These are phyloP conservation scores for Arothron firmamentum DNA, from an alignment of 2,113 vertebrate species.

Conservation along the genomic window DNA sequence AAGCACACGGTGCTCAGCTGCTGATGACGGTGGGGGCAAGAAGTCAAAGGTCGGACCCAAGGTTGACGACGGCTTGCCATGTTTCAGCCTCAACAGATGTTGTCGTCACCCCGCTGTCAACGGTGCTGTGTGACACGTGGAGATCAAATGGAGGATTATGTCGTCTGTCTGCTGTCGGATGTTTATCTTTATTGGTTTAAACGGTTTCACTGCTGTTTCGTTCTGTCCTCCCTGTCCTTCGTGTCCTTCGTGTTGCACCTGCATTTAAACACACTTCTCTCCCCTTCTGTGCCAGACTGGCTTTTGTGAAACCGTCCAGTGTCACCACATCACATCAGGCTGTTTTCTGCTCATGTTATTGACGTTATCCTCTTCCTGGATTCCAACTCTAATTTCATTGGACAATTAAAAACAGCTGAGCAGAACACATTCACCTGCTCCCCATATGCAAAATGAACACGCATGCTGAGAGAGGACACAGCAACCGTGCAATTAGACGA, in stretches of 20 bases:
- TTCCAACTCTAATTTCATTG: no score
- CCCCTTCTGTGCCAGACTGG: no score
- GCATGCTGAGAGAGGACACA: constrained; percentile 3
- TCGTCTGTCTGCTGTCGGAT: no score
- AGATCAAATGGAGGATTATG: constrained; percentile 45
- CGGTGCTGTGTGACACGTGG: constrained; percentile 21
- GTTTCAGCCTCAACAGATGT: constrained; percentile 38
- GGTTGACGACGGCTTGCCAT: constrained; percentile 53
- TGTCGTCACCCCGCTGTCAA: constrained; percentile 31
- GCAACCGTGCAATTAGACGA: constrained; percentile 17
- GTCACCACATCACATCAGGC: no score
- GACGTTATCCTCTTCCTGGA: no score
- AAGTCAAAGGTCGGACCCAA: constrained; percentile 52
- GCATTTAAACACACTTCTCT: no score
- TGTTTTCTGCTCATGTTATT: no score
- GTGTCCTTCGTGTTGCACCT: no score
- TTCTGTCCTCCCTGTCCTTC: no score
- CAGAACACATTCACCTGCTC: constrained; percentile 18
- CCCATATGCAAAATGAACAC: background rate
- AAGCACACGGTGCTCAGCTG: constrained; percentile 44
- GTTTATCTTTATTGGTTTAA: no score
- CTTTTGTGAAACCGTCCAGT: no score
- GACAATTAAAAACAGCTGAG: background rate
- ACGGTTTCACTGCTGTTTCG: no score
- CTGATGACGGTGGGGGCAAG: constrained; percentile 18